A percentile compares a stretch with the other conserved stretches of the same genome.
phyloP scores from a whole-genome alignment of 2,797 vertebrate genomes.

The Ara ararauna region DNA sequence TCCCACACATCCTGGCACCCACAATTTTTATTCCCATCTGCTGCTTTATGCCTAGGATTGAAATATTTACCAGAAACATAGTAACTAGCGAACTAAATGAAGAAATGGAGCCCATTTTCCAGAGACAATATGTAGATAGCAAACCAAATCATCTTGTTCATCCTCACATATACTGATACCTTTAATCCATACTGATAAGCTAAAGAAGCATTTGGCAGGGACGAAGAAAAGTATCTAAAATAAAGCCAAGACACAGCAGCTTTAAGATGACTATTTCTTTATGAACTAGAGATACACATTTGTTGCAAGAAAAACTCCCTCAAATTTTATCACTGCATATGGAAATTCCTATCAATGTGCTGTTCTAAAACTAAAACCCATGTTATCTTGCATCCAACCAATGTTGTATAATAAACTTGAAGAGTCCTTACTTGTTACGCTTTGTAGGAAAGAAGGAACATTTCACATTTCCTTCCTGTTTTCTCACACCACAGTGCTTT shows the following conservation, averaged over 20 bases:
- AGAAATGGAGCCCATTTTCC: conserved; percentile 61
- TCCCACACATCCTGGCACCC: conserved; percentile 69
- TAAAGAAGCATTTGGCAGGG: not conserved
- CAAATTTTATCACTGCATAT: conserved; percentile 5
- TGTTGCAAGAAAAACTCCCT: not conserved
- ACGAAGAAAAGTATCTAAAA: not conserved
- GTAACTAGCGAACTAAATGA: conserved; percentile 71
- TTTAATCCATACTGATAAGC: not conserved
- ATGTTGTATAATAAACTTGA: not conserved
- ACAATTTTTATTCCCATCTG: conserved; percentile 72
- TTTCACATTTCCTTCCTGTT: not conserved
- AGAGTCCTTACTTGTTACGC: not conserved
- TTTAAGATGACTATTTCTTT: not conserved
- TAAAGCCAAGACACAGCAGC: not conserved
- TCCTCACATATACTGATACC: not conserved
- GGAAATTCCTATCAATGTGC: not conserved
- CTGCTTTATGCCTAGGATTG: conserved; percentile 69
- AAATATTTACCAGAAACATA: conserved; percentile 74
- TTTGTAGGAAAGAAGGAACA: not conserved
- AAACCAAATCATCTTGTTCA: conserved; percentile 23
- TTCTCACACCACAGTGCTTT: not conserved
- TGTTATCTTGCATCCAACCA: not conserved
- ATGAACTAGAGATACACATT: not conserved
- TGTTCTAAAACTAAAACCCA: not conserved
- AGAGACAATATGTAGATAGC: conserved; percentile 26